Percentiles rank a stretch among this genome's conserved stretches.
phyloP scores from a whole-genome alignment of 2,888 invertebrate species.

The Osedax frankpressi region DNA sequence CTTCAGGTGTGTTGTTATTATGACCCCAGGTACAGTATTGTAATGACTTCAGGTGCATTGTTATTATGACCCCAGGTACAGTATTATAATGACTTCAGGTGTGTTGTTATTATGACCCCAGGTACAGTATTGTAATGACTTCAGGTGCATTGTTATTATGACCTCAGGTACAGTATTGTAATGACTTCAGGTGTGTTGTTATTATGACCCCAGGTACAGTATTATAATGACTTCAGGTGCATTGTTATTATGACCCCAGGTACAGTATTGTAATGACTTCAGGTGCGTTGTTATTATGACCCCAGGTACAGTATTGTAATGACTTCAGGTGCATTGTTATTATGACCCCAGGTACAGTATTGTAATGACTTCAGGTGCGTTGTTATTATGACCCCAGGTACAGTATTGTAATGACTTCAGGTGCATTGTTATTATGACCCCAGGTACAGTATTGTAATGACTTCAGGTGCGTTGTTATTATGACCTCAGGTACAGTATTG shows the following conservation, averaged over 20 bases:
- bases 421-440: no score
- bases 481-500: slow-evolving; percentile 48
- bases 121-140: slow-evolving; percentile 62
- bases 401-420: no score
- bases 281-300: slow-evolving; percentile 43
- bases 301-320: no score
- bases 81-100: slow-evolving; percentile 61
- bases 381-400: no score
- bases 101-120: slow-evolving; percentile 10
- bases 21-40: slow-evolving; percentile 55
- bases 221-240: slow-evolving; percentile 33
- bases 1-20: slow-evolving; percentile 41
- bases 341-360: no score
- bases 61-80: slow-evolving; percentile 44
- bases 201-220: neutral
- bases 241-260: slow-evolving; percentile 62
- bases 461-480: slow-evolving; percentile 74
- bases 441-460: no score
- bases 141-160: slow-evolving; percentile 41
- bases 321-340: no score
- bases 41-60: slow-evolving; percentile 52
- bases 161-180: slow-evolving; percentile 57
- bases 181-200: slow-evolving; percentile 50
- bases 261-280: slow-evolving; percentile 53
- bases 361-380: no score